Evolutionary conservation across 1,140 invertebrate species (phyloP).

Genomic region (Caenorhabditis latens): DNA sequence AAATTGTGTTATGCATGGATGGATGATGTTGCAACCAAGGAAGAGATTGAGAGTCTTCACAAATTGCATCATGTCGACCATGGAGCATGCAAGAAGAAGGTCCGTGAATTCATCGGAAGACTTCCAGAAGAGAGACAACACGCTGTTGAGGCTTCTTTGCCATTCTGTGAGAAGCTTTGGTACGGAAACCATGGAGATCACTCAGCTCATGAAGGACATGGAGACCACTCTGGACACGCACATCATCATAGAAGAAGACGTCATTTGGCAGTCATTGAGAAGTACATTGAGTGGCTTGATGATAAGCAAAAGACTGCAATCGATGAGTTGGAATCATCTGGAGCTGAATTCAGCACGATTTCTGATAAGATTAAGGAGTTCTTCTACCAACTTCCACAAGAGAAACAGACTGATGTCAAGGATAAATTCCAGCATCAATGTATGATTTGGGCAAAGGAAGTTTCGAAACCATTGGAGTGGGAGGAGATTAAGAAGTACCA

Average conservation of each 20-base stretch:
- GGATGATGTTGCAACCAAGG: conserved; percentile 53
- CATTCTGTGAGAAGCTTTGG: conserved; percentile 64
- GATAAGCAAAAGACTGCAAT: conserved; percentile 21
- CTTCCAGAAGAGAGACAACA: conserved; percentile 34
- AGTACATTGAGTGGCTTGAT: conserved; percentile 49
- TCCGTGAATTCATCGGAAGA: conserved; percentile 56
- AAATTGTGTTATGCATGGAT: conserved; percentile 61
- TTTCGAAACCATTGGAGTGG: conserved; percentile 51
- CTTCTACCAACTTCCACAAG: conserved; percentile 28
- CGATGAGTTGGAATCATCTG: conserved; percentile 17
- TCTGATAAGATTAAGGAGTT: conserved; percentile 44
- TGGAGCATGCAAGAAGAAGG: conserved; percentile 62
- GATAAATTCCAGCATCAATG: conserved; percentile 54
- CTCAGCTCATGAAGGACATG: conserved; percentile 31
- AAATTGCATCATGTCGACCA: conserved; percentile 60
- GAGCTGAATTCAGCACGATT: conserved; percentile 11
- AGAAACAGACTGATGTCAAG: conserved; percentile 26
- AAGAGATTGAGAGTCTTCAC: conserved; percentile 58
- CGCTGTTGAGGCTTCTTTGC: conserved; percentile 43
- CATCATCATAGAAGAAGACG: conserved; percentile 57
- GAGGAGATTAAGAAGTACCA: conserved; percentile 40
- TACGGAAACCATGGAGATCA: conserved; percentile 56
- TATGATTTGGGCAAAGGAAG: conserved; percentile 40
- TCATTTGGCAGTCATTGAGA: conserved; percentile 51
- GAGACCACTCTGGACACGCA: conserved; percentile 32